Evolutionary conservation across 2,888 invertebrate genomes (phyloP), one percentile per base, ranked within the genome.

Genomic region (Apocheima hispidaria): DNA sequence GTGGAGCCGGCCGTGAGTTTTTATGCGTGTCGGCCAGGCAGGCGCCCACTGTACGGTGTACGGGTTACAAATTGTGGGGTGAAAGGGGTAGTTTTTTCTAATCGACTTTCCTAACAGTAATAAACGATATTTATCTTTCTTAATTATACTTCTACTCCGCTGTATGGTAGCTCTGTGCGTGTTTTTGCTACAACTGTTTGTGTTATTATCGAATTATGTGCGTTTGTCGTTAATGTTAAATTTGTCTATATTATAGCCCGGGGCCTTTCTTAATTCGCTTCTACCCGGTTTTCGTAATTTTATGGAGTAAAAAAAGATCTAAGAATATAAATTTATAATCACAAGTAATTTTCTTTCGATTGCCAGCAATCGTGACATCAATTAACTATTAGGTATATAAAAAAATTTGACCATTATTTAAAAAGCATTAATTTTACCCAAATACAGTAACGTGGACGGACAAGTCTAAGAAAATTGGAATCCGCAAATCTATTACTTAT

Each of bases 51-150:
- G 92, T 84, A 92, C 89, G 92, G 92, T 87, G 92, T 84, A 92
- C 89, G 92, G 92, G 92, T 92, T 92, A 92, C 92, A 92, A 92
- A 92, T 92, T 92, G 91, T 92, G 90, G 92, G 92, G 90, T 88
- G 90, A 92, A 92, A 91, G 92, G 92, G 92, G 92, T 91, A 90
- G 88, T 90, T 92, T 92, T 92, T 92, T 90, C 85, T 90, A 92
- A 91, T 92, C 92, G 91, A 92, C 92, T 92, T 92, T 89, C 83
- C 88, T 92, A 90, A 90, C 90, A 85, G 92, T 92, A 92, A 92
- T 92, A 92, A 92, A 92, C 89, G 90, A 92, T 92, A 92, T 92
- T 92, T 92, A 92, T 92, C 92, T 92, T 92, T 90, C 88, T 92
- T 92, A 92, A 92, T 92, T 92, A 92, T 90, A 88, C 88, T 85